These are phyloP conservation scores for Fabriciana adippe DNA, from an alignment of 2,888 invertebrate genomes.

Conservation along the genomic window DNA sequence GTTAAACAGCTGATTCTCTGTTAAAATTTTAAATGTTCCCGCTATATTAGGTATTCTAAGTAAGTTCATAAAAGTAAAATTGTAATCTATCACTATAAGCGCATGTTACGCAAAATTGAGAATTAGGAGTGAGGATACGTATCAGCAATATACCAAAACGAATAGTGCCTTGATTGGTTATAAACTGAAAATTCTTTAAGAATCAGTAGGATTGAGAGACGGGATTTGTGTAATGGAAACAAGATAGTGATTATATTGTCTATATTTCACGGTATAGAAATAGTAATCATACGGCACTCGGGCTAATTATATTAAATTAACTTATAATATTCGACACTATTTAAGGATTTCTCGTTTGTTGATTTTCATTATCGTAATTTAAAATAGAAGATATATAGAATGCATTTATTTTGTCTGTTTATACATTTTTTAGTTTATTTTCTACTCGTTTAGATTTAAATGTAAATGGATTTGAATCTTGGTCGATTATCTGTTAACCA, in stretches of 20 bases:
- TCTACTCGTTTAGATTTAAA: conserved; percentile 68
- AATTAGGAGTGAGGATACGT: conserved; percentile 79
- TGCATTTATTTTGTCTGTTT: conserved; percentile 81
- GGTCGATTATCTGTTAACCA: conserved; percentile 79
- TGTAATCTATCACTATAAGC: conserved; percentile 64
- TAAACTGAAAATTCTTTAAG: conserved; percentile 63
- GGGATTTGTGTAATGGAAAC: conserved; percentile 54
- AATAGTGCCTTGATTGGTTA: conserved; percentile 78
- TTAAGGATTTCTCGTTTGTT: conserved; percentile 71
- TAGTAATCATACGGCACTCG: conserved; percentile 80
- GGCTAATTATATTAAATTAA: conserved; percentile 68
- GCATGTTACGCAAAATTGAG: conserved; percentile 72
- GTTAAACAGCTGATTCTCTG: conserved; percentile 16
- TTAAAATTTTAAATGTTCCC: conserved; percentile 50
- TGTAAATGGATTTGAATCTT: conserved; percentile 69
- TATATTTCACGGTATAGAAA: conserved; percentile 82
- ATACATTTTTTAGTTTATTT: conserved; percentile 76
- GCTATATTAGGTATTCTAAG: conserved; percentile 34
- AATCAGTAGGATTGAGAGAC: conserved; percentile 60
- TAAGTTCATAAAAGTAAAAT: conserved; percentile 63
- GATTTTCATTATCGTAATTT: conserved; percentile 72
- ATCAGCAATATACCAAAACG: conserved; percentile 82
- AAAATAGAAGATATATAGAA: conserved; percentile 75
- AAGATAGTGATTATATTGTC: conserved; percentile 77
- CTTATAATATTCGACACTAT: conserved; percentile 61